Conservation (phyloP, 2,113 vertebrate genomes). For the Pao palembangensis region DNA sequence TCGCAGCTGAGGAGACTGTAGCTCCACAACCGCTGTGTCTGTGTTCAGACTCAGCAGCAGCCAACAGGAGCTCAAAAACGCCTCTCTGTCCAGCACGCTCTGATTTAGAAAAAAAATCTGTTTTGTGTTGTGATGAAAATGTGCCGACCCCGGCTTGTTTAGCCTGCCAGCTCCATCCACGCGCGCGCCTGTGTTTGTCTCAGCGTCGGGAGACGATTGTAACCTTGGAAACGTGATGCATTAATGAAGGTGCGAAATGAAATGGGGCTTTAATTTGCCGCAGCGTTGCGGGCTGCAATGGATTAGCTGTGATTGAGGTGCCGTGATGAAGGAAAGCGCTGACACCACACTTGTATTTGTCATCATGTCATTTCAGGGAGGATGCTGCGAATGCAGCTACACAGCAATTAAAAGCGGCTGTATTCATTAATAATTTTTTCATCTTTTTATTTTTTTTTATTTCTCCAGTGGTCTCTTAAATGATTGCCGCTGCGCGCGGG, state of each 20-base stretch:
- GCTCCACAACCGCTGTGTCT: slow-evolving; percentile 24
- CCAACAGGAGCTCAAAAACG: background rate
- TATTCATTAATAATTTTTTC: slow-evolving; percentile 79
- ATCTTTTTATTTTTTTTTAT: slow-evolving; percentile 16
- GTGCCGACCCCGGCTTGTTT: slow-evolving; percentile 15
- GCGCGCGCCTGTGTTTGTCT: slow-evolving; percentile 62
- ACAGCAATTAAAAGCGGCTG: slow-evolving; percentile 75
- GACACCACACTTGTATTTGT: slow-evolving; percentile 78
- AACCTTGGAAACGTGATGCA: slow-evolving; percentile 71
- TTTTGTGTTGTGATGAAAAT: slow-evolving; percentile 61
- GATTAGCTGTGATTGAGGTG: slow-evolving; percentile 76
- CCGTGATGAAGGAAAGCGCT: slow-evolving; percentile 67
- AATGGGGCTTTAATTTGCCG: slow-evolving; percentile 74
- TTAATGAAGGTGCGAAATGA: slow-evolving; percentile 75
- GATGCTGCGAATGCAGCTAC: slow-evolving; percentile 69
- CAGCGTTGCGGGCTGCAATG: slow-evolving; percentile 66
- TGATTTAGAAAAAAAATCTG: slow-evolving; percentile 39
- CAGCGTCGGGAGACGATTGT: slow-evolving; percentile 66
- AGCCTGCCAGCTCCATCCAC: slow-evolving; percentile 38
- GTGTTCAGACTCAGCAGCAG: slow-evolving; percentile 29
- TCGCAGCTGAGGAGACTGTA: slow-evolving; percentile 53
- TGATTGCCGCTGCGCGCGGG: slow-evolving; percentile 70
- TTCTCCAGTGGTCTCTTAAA: slow-evolving; percentile 69
- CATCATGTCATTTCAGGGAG: slow-evolving; percentile 74
- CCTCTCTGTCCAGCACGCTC: too few relatives aligned